phyloP scores from a whole-genome alignment of 2,797 vertebrate species.

The Hafferia zeledoni region DNA sequence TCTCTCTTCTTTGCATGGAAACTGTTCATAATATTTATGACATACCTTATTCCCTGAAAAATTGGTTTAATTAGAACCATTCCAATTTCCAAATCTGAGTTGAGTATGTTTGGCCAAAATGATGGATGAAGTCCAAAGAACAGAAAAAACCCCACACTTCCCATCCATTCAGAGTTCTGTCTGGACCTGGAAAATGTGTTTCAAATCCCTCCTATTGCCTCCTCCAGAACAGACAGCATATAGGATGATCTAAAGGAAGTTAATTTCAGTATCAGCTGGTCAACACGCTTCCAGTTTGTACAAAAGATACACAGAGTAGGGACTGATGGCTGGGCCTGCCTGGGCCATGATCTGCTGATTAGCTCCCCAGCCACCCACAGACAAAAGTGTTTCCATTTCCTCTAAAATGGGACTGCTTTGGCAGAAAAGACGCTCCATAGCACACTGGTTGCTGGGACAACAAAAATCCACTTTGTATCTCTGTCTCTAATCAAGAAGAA shows the following conservation, averaged over 20 bases:
- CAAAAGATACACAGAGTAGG: too few relatives aligned
- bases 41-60: background rate
- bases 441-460: background rate
- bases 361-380: too few relatives aligned
- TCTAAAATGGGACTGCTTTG: background rate
- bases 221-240: rapidly evolving
- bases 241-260: background rate
- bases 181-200: rapidly evolving
- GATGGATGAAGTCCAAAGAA: background rate
- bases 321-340: too few relatives aligned
- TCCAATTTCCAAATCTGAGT: background rate
- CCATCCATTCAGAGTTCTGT: background rate
- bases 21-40: background rate
- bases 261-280: background rate
- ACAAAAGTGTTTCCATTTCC: too few relatives aligned
- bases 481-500: background rate
- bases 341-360: too few relatives aligned
- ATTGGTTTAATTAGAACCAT: background rate
- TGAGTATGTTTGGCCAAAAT: background rate
- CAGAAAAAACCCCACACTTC: background rate
- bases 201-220: background rate
- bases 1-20: background rate
- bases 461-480: background rate
- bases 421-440: background rate
- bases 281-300: background rate